A percentile compares a stretch with the other conserved stretches of the same genome.
Conservation (phyloP, 2,113 vertebrate species). For the Gracilinanus agilis region DNA sequence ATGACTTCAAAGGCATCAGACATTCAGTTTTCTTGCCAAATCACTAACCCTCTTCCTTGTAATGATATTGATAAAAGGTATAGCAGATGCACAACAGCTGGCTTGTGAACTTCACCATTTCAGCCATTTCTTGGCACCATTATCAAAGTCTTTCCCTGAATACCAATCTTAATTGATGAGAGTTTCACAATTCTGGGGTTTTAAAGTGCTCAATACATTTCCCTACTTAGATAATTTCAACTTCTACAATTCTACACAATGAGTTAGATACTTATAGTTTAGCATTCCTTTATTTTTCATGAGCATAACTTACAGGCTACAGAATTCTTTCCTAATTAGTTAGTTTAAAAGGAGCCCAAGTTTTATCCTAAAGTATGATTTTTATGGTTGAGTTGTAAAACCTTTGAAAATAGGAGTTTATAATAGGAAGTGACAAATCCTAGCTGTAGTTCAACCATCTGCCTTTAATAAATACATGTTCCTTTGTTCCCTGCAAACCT, state of each 20-base stretch:
- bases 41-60: slow-evolving; percentile 27
- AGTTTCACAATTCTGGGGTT: neutral
- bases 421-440: slow-evolving; percentile 45
- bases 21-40: slow-evolving; percentile 54
- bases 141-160: slow-evolving; percentile 14
- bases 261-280: neutral
- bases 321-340: slow-evolving; percentile 41
- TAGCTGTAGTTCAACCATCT: slow-evolving; percentile 22
- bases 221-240: slow-evolving; percentile 50
- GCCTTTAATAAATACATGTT: slow-evolving; percentile 45
- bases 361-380: slow-evolving; percentile 41
- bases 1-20: slow-evolving; percentile 50
- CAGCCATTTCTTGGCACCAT: neutral
- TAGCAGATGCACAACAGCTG: slow-evolving; percentile 22
- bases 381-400: slow-evolving; percentile 39
- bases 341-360: slow-evolving; percentile 38
- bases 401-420: slow-evolving; percentile 51
- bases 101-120: slow-evolving; percentile 29
- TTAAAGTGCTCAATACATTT: neutral
- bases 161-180: slow-evolving; percentile 36
- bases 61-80: slow-evolving; percentile 53
- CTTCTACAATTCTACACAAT: slow-evolving; percentile 38
- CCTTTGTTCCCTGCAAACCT: slow-evolving; percentile 77
- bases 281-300: slow-evolving; percentile 50
- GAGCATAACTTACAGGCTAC: slow-evolving; percentile 14